Evolutionary conservation across 2,888 invertebrate genomes (phyloP).

Genomic region (Arge pagana): DNA sequence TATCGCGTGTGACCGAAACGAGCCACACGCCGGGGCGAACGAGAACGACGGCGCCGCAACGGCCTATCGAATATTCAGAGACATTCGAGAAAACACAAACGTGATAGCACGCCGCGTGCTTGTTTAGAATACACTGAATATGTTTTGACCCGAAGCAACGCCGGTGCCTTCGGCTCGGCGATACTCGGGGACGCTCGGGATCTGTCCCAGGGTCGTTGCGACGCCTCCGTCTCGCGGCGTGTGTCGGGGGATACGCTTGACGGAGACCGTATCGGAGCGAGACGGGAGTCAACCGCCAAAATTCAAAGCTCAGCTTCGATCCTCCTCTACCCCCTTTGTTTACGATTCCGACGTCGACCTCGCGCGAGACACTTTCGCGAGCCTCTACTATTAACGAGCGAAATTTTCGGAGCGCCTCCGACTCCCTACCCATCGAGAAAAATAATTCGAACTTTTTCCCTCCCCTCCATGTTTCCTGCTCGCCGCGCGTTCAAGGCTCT

Average conservation of each 20-base stretch:
- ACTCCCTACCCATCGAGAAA: too few relatives aligned
- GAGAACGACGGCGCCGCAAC: conserved; percentile 11
- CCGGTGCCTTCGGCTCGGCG: conserved; percentile 32
- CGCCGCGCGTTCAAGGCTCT: too few relatives aligned
- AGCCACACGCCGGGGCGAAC: too few relatives aligned
- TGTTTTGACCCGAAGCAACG: conserved; percentile 39
- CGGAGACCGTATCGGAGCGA: not conserved
- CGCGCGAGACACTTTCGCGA: too few relatives aligned
- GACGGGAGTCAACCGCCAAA: conserved; percentile 8
- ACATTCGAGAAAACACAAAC: conserved; percentile 38
- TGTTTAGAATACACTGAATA: conserved; percentile 51
- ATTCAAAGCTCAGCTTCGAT: too few relatives aligned
- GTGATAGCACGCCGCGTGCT: conserved; percentile 45
- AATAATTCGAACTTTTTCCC: too few relatives aligned
- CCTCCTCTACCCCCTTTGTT: not conserved
- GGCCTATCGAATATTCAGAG: conserved; percentile 26
- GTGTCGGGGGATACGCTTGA: conserved; percentile 1
- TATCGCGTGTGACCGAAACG: too few relatives aligned
- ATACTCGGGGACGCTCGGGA: conserved; percentile 32
- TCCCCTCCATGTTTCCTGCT: too few relatives aligned
- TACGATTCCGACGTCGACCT: too few relatives aligned
- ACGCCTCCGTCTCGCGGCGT: conserved; percentile 15
- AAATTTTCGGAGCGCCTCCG: not conserved
- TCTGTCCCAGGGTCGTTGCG: conserved; percentile 22
- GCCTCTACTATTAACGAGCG: not conserved